A percentile compares a stretch with the other conserved stretches of the same genome.
Evolutionary conservation across 2,797 vertebrate genomes (phyloP).

Genomic region (Eleutherodactylus coqui): DNA sequence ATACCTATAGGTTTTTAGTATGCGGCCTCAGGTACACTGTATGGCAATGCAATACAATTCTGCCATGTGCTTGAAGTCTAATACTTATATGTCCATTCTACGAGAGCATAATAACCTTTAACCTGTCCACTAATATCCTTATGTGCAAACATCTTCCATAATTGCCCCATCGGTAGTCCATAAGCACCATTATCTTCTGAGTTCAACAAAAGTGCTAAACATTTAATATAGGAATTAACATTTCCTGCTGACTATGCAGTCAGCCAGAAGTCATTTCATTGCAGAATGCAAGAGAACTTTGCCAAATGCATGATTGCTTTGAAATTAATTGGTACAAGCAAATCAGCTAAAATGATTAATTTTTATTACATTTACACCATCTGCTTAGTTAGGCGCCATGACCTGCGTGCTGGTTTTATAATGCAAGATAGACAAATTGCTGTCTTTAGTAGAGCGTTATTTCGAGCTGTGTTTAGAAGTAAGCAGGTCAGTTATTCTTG

Average conservation of each 20-base stretch:
- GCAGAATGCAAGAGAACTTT: slow-evolving; percentile 40
- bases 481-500: slow-evolving; percentile 16
- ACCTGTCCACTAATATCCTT: not conserved
- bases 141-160: not conserved
- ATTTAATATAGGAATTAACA: slow-evolving; percentile 50
- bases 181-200: not conserved
- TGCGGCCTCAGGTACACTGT: not conserved
- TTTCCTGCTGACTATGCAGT: slow-evolving; percentile 50
- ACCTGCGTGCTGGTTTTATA: slow-evolving; percentile 1
- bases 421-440: not conserved
- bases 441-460: not conserved
- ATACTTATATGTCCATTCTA: not conserved
- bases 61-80: not conserved
- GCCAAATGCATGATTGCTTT: slow-evolving; percentile 49
- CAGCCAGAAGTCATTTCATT: slow-evolving; percentile 54
- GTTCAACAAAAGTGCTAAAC: slow-evolving; percentile 8
- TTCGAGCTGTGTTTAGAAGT: slow-evolving; percentile 18
- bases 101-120: not conserved
- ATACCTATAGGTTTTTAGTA: no score
- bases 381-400: slow-evolving; percentile 33
- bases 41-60: not conserved
- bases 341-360: slow-evolving; percentile 45
- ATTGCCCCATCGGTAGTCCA: not conserved
- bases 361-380: slow-evolving; percentile 46
- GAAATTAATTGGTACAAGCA: slow-evolving; percentile 54